Base-by-base conservation (phyloP, 2,888 invertebrate species). In the Nasonia oneida region DNA sequence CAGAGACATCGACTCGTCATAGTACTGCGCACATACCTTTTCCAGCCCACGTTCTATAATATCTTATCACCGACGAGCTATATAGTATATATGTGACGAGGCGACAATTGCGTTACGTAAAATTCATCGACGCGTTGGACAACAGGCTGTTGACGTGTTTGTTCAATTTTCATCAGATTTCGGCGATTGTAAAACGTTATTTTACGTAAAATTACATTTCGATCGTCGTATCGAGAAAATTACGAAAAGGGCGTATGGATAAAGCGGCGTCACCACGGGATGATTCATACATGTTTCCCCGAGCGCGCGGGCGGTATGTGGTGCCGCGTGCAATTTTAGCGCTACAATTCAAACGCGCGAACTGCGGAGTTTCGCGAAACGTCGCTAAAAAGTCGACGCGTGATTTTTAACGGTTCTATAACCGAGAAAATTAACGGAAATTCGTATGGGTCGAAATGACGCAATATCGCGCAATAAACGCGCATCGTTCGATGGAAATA, bases 291-390 rank as follows among this genome's bases (percentile, higher is more conserved):
- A 14, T 5, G 0, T 29, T 67, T 67, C 67, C 33, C 67, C 33
- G 67, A 29, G 18, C 12, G 23, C 23, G 61, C 64, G 42, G 10
- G 5, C 29, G n/a, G 29, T 29, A 33, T 5, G 64, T 67, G 8
- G 67, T 33, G 67, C 29, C 73, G 84, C 23, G 79, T 47, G 79
- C 64, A 79, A 79, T 61, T 47, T 23, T 10, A 53, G 74, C 84
- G 84, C 79, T 73, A 50, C 29, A 64, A 74, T 84, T 78, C 53
- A 79, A 79, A 84, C 1, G 33, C 10, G 42, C 23, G 67, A n/a
- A 50, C 10, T 50, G 6, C 33, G 61, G 18, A 39, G 23, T 23
- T 15, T 67, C 33, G 67, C 67, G 64, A 23, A n/a, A 2, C n/a
- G 10, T 57, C 18, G 4, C 5, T 53, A 53, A 53, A 53, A 15